Percentiles rank a stretch among this genome's conserved stretches.
These are phyloP conservation scores for Ditula angustiorana DNA, from an alignment of 2,888 invertebrate species.

Conservation along the genomic window DNA sequence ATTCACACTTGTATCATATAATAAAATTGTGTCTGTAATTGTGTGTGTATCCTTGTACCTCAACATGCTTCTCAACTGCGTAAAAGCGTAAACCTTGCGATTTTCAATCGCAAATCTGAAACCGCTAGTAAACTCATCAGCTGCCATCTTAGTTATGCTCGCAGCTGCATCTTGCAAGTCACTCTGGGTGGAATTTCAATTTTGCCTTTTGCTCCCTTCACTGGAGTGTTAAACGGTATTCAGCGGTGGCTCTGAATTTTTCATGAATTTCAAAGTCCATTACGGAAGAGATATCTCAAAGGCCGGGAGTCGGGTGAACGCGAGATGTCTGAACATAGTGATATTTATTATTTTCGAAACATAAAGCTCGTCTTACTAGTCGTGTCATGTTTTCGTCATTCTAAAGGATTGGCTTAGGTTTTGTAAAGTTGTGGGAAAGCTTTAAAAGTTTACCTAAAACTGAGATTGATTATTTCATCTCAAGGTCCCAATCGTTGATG, in stretches of 20 bases:
- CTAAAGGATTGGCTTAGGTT: no score
- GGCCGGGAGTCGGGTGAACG: neutral
- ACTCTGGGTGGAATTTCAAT: slow-evolving; percentile 40
- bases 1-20: no score
- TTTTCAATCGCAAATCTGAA: slow-evolving; percentile 29
- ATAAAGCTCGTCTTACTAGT: no score
- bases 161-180: slow-evolving; percentile 45
- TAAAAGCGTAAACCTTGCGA: slow-evolving; percentile 3
- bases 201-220: slow-evolving; percentile 38
- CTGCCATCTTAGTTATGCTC: slow-evolving; percentile 42
- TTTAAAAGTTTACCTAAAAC: no score
- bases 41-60: no score
- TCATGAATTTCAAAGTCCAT: slow-evolving; percentile 35
- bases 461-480: no score
- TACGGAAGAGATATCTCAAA: slow-evolving; percentile 16
- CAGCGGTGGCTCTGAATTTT: slow-evolving; percentile 33
- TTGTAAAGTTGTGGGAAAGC: no score
- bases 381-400: neutral
- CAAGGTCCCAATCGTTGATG: no score
- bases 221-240: slow-evolving; percentile 32
- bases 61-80: no score
- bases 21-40: no score
- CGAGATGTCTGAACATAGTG: slow-evolving; percentile 4
- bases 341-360: neutral
- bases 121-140: slow-evolving; percentile 29